Base-by-base conservation (phyloP, 2,888 invertebrate genomes). In the Catocala sponsa region DNA sequence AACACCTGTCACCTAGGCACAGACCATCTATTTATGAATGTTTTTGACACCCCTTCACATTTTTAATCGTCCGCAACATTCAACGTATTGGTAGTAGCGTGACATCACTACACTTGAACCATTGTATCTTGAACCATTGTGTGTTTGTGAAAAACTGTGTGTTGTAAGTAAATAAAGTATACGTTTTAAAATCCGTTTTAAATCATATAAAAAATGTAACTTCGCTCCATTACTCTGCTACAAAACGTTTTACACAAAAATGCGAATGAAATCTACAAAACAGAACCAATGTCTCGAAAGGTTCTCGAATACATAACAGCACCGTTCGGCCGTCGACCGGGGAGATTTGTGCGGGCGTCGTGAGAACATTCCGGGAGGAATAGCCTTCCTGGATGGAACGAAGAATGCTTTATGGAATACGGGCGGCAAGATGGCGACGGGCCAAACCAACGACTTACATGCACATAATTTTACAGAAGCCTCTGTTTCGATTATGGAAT, bases 271-370 rank as follows among this genome's bases (percentile, higher is more conserved):
- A 71, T 76, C 56, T 77, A 65, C 54, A 72, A 78, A 79, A 74
- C 68, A 75, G 79, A 80, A 81, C 81, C 83, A 83, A 81, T 80
- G 82, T 83, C 77, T 76, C 77, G 75, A 72, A 76, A 71, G 71
- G 68, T 64, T 80, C 62, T 78, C 76, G 75, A 79, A 79, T 81
- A 73, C 80, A 76, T 83, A 80, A 79, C 78, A 69, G 55, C 15
- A 47, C 47, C 35, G 53, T 62, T 63, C 54, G 55, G 74, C 73
- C 76, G 76, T 77, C 79, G 76, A 79, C 79, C 82, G 80, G 68
- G 72, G 76, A 88, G 88, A 89, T 89, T 88, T 89, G 88, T 87
- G 85, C 74, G 82, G 68, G 79, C 72, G 70, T 69, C 82, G 83
- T 82, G 82, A 78, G 79, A 78, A 77, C 70, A 82, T 81, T 79